A percentile compares a stretch with the other conserved stretches of the same genome.
These are phyloP conservation scores for Podarcis cretensis DNA, from an alignment of 2,113 vertebrate genomes.

Conservation along the genomic window DNA sequence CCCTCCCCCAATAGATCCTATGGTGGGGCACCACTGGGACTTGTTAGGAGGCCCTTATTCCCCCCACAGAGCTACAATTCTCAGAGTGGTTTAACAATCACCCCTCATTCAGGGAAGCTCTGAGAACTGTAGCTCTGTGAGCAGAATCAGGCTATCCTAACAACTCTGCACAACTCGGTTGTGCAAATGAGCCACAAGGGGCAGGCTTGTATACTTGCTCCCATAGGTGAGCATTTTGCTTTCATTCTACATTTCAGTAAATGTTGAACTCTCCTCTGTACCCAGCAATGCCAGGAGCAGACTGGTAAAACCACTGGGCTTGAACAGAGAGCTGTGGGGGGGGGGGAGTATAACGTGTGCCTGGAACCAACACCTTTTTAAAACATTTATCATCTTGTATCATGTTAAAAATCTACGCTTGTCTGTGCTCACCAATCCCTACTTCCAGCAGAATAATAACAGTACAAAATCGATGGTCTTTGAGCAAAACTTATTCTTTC, in stretches of 20 bases:
- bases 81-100: no score
- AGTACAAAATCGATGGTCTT: not conserved
- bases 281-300: not conserved
- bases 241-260: not conserved
- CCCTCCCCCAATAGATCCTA: no score
- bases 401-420: no score
- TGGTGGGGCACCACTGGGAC: no score
- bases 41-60: no score
- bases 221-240: not conserved
- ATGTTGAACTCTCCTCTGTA: not conserved
- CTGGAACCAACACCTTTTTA: no score
- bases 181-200: not conserved
- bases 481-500: conserved; percentile 17
- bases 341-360: not conserved
- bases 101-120: no score
- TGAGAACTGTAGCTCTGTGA: no score
- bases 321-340: not conserved
- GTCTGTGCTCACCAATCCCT: no score
- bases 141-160: no score
- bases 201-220: not conserved
- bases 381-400: no score
- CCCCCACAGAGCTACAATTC: no score
- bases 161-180: not conserved
- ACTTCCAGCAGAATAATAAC: not conserved
- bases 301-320: not conserved